These are phyloP conservation scores for Psilopogon haemacephalus DNA, from an alignment of 2,113 vertebrate genomes.

Conservation along the genomic window DNA sequence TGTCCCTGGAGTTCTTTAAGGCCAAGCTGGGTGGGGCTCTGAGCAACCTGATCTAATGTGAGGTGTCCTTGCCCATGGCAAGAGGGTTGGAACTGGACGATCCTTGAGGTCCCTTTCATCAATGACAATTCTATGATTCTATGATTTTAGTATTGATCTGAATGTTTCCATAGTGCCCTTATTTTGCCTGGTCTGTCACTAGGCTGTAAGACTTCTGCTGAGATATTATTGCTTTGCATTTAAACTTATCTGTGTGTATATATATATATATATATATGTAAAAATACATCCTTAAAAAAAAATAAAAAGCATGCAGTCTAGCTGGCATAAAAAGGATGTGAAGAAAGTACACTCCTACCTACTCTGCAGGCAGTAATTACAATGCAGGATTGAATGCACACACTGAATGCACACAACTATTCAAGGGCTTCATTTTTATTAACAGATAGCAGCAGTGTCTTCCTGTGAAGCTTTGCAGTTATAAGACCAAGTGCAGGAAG, in stretches of 20 bases:
- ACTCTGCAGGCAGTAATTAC: not conserved
- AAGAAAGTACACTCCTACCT: not conserved
- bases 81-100: too few species aligned
- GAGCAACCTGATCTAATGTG: too few species aligned
- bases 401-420: not conserved
- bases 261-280: too few species aligned
- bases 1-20: too few species aligned
- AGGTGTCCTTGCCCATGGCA: too few species aligned
- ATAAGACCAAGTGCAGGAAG: rapidly evolving
- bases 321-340: not conserved
- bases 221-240: not conserved
- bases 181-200: not conserved
- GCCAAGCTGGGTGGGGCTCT: too few species aligned
- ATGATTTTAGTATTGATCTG: not conserved
- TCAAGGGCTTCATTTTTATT: not conserved
- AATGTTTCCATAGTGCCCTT: not conserved
- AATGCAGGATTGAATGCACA: not conserved
- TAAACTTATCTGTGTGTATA: too few species aligned
- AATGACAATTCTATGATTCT: too few species aligned
- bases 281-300: not conserved
- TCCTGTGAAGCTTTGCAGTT: not conserved
- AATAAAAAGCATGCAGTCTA: not conserved
- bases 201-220: not conserved
- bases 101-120: too few species aligned
- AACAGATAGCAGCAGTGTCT: not conserved